phyloP scores from a whole-genome alignment of 2,113 vertebrate species.

The Cyprinus carpio region DNA sequence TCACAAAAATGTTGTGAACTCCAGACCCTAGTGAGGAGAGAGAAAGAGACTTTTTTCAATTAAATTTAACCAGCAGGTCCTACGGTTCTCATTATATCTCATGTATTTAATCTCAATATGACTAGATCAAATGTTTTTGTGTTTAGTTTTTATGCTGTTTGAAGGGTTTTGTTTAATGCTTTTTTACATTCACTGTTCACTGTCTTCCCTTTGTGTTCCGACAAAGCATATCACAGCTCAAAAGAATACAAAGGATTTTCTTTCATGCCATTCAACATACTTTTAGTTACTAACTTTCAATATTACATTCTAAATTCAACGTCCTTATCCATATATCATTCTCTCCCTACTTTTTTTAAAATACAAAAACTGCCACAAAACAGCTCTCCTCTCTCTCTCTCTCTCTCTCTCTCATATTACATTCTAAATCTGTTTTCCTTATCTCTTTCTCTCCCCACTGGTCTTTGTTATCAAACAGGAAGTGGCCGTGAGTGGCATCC shows the following conservation, averaged over 20 bases:
- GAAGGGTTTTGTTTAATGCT: neutral
- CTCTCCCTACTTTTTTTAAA: neutral
- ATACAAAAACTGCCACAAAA: neutral
- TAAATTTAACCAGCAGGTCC: too few species aligned
- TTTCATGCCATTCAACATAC: neutral
- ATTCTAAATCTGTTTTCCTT: too few species aligned
- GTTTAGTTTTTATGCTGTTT: neutral
- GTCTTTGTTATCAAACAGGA: conserved; percentile 6
- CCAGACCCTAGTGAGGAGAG: too few species aligned
- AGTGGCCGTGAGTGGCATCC: conserved; percentile 18
- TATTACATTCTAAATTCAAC: neutral
- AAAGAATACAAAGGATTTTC: neutral
- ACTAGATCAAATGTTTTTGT: neutral
- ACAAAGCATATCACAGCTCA: neutral
- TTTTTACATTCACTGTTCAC: neutral
- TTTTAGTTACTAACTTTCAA: neutral
- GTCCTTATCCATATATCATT: neutral
- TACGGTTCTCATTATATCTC: neutral
- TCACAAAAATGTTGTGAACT: too few species aligned
- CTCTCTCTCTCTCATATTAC: neutral
- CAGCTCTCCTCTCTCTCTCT: neutral
- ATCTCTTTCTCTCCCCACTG: neutral
- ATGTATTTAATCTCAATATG: neutral
- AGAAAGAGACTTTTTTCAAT: too few species aligned
- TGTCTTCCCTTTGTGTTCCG: neutral